Evolutionary conservation across 2,797 vertebrate species (phyloP).

Genomic region (Gallinago nigripennis): DNA sequence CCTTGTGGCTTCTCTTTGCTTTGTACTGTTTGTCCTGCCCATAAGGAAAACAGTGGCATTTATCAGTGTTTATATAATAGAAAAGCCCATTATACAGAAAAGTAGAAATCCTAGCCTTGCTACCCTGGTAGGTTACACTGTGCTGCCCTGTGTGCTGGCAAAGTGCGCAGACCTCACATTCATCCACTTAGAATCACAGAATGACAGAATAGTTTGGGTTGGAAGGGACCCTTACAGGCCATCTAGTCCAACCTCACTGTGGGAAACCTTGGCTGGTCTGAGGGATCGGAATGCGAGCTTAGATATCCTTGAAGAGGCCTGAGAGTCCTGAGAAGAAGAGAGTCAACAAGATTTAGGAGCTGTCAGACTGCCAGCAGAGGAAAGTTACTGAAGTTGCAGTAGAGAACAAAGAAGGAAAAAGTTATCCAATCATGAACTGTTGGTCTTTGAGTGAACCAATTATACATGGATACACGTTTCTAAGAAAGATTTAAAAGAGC

Average conservation of each 20-base stretch:
- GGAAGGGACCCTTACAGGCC: background rate
- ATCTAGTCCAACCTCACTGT: background rate
- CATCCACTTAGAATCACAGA: background rate
- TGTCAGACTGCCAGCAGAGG: too few species aligned
- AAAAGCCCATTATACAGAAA: background rate
- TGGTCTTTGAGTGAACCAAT: too few species aligned
- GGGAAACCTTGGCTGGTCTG: too few species aligned
- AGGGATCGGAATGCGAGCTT: too few species aligned
- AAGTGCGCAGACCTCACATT: background rate
- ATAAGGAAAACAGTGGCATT: background rate
- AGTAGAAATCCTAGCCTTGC: background rate
- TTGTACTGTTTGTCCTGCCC: background rate
- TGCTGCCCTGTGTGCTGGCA: background rate
- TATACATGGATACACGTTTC: too few species aligned
- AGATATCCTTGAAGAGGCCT: too few species aligned
- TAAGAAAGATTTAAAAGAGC: too few species aligned
- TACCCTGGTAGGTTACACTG: background rate
- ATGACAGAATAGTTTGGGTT: background rate
- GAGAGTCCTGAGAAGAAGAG: too few species aligned
- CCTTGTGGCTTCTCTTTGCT: background rate
- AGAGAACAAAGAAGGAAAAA: too few species aligned
- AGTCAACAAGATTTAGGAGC: too few species aligned
- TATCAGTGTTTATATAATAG: background rate
- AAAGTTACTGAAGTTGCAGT: too few species aligned
- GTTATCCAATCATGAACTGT: too few species aligned